Percentiles rank a stretch among this genome's conserved stretches.
Conservation (phyloP, 1,140 invertebrate species). For the Platyscapa corneri region DNA sequence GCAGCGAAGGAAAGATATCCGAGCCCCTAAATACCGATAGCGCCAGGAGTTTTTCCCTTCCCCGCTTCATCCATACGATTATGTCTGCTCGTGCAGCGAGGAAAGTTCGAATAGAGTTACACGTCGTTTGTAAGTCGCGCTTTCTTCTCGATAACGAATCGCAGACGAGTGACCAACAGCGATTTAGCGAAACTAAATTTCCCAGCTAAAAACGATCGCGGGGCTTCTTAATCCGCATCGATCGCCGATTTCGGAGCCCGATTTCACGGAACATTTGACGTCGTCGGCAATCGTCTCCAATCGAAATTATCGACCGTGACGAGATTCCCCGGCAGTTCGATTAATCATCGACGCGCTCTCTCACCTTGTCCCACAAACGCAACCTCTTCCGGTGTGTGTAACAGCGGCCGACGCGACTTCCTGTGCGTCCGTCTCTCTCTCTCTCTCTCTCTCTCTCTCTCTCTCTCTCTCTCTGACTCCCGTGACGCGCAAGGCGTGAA, state of each 20-base stretch:
- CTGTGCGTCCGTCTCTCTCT: not conserved
- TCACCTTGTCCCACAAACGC: slow-evolving; percentile 62
- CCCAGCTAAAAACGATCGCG: too few species aligned
- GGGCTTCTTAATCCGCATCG: slow-evolving; percentile 27
- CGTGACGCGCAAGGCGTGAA: not conserved
- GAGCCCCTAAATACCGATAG: too few species aligned
- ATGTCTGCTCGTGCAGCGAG: not conserved
- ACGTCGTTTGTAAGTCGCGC: not conserved
- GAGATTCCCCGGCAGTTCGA: slow-evolving; percentile 26
- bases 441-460: not conserved
- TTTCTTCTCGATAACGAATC: not conserved
- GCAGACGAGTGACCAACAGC: not conserved
- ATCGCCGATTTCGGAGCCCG: not conserved
- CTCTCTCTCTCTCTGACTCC: not conserved
- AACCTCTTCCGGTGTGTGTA: slow-evolving; percentile 6
- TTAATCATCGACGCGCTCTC: slow-evolving; percentile 37
- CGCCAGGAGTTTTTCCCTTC: not conserved
- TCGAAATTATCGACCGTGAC: slow-evolving; percentile 4
- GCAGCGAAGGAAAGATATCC: too few species aligned
- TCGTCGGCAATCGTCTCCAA: not conserved
- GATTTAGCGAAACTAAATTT: not conserved
- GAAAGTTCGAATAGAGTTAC: not conserved
- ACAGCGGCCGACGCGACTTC: not conserved
- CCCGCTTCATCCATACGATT: not conserved
- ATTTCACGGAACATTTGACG: slow-evolving; percentile 22